These are phyloP conservation scores for Ceramica pisi DNA, from an alignment of 2,888 invertebrate genomes.

Conservation along the genomic window DNA sequence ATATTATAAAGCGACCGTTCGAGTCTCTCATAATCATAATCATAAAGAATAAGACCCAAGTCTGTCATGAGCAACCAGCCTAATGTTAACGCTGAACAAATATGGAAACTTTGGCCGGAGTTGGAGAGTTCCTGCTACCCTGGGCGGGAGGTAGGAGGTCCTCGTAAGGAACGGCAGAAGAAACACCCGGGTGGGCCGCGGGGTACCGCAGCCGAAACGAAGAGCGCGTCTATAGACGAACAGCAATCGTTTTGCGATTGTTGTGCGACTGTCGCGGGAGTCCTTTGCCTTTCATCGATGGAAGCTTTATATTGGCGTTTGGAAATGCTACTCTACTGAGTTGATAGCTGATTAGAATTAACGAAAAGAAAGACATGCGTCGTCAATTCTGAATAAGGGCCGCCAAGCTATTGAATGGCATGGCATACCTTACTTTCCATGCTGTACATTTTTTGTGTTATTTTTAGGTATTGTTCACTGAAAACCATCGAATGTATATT, in stretches of 20 bases:
- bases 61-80: conserved; percentile 21
- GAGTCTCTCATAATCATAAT: no score
- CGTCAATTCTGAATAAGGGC: no score
- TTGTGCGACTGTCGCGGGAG: not conserved
- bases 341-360: no score
- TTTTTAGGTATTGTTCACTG: no score
- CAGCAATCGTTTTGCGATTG: conserved; percentile 21
- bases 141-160: conserved; percentile 72
- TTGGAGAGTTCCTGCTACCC: conserved; percentile 76
- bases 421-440: no score
- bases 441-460: no score
- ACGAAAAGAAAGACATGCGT: no score
- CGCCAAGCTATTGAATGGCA: no score
- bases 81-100: conserved; percentile 51
- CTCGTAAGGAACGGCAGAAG: conserved; percentile 87
- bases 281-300: no score
- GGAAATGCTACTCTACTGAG: no score
- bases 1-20: not conserved
- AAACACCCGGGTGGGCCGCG: conserved; percentile 81
- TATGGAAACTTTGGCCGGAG: conserved; percentile 72
- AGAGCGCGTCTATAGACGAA: conserved; percentile 7
- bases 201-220: conserved; percentile 75
- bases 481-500: no score
- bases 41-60: not conserved
- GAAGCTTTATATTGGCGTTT: no score